phyloP scores from a whole-genome alignment of 1,140 invertebrate genomes.

The Sipha flava region DNA sequence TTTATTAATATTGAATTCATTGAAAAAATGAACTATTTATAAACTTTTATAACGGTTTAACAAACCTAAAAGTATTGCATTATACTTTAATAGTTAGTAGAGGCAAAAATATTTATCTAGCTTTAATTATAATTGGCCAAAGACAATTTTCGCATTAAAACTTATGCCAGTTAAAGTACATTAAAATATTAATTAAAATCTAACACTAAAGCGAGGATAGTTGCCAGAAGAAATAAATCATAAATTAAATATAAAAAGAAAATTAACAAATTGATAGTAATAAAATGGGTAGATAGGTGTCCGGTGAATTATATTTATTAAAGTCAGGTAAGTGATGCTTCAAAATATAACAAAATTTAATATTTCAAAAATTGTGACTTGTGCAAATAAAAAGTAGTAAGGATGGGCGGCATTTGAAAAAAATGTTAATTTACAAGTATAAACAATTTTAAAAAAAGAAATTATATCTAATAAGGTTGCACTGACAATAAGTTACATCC shows the following conservation, averaged over 20 bases:
- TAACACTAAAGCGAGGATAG: slow-evolving; percentile 27
- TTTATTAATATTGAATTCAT: neutral
- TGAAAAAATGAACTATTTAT: neutral
- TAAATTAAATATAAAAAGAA: neutral
- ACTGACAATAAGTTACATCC: too few relatives aligned
- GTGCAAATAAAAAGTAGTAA: slow-evolving; percentile 19
- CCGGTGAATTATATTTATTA: neutral
- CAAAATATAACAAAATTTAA: neutral
- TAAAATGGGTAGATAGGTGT: neutral
- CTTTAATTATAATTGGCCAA: neutral
- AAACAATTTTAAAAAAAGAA: too few relatives aligned
- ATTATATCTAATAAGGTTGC: too few relatives aligned
- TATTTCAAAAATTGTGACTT: neutral
- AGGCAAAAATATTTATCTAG: neutral
- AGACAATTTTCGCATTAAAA: neutral
- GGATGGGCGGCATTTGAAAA: slow-evolving; percentile 20
- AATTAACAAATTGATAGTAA: neutral
- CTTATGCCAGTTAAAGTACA: neutral
- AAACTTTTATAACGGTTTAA: neutral
- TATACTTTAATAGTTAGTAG: neutral
- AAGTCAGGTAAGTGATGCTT: slow-evolving; percentile 7
- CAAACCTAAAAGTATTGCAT: too few relatives aligned
- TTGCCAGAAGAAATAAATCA: slow-evolving; percentile 25
- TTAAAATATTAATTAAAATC: neutral
- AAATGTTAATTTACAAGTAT: neutral